Evolutionary conservation across 2,113 vertebrate species (phyloP), one percentile per base, ranked within the genome.

Genomic region (Pluvianellus socialis): DNA sequence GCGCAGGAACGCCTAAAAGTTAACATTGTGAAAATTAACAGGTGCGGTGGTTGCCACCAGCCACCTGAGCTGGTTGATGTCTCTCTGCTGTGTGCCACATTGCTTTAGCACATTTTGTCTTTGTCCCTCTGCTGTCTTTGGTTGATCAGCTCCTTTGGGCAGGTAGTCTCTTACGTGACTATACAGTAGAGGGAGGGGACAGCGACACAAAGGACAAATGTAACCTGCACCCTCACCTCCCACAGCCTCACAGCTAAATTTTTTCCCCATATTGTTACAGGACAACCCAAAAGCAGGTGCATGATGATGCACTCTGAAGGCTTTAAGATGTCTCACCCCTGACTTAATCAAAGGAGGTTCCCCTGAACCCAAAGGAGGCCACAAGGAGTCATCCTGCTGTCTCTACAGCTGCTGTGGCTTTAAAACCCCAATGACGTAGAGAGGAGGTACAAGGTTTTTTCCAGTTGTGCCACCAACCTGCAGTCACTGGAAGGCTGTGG

Each of bases 251-350:
- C 49, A 66, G 70, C 44, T 81, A 7, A 24, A 19, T 42, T 74
- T 68, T 72, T 55, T 4, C 56, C 30, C 17, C 1, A 0, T 40
- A 14, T 62, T 67, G 14, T 63, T 72, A 47, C 53, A 4, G 1
- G 58, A 14, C 55, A 80, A 80, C 76, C 32, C 71, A 40, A n/a
- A 86, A 24, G 3, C 28, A 9, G 5, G 4, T 24, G 10, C 33
- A 23, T 74, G 55, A 21, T 40, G 53, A 74, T 21, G 35, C 14
- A 11, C 16, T 44, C 30, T 13, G 20, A 61, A 76, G 50, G 30
- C 9, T 80, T 10, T 72, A 14, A 12, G 13, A 7, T 44, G 47
- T 38, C 68, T 35, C 40, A 49, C 22, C 40, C 42, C 35, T 70
- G 52, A n/a, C 32, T 77, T 77, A 62, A 68, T 30, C 68, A 28